phyloP scores from a whole-genome alignment of 30 jellyfish, hydroid and myxozoan species.

The Phacellophora camtschatica region DNA sequence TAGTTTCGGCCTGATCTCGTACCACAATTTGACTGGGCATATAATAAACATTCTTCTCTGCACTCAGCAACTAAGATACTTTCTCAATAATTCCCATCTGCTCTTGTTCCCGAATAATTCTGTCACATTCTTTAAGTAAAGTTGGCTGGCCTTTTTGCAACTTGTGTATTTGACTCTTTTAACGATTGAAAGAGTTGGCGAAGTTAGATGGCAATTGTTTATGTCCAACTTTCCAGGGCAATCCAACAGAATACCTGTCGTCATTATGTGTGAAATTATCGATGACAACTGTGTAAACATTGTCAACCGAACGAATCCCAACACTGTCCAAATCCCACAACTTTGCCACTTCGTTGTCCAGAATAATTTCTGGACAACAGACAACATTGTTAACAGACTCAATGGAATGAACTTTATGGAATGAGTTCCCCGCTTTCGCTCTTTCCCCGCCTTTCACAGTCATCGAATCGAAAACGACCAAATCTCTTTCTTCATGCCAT shows the following conservation, averaged over 20 bases:
- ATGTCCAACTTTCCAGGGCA: slow-evolving; percentile 1
- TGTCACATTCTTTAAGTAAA: not conserved
- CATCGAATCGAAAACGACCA: not conserved
- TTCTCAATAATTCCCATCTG: not conserved
- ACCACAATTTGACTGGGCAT: not conserved
- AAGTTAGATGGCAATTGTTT: not conserved
- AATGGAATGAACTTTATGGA: not conserved
- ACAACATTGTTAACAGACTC: not conserved
- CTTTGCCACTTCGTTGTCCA: not conserved
- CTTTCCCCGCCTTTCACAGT: not conserved
- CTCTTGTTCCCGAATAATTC: not conserved
- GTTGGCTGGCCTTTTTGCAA: not conserved
- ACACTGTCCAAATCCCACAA: not conserved
- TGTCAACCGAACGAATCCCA: not conserved
- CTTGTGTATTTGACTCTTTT: not conserved
- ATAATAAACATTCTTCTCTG: not conserved
- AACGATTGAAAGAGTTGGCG: not conserved
- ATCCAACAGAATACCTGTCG: not conserved
- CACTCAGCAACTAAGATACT: not conserved
- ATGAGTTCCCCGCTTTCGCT: not conserved
- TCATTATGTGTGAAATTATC: not conserved
- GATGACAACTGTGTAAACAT: not conserved
- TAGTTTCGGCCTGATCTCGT: slow-evolving; percentile 24
- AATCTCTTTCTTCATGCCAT: not conserved
- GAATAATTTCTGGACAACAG: no score